Conservation (phyloP, 2,888 invertebrate genomes). For the Hyles lineata region DNA sequence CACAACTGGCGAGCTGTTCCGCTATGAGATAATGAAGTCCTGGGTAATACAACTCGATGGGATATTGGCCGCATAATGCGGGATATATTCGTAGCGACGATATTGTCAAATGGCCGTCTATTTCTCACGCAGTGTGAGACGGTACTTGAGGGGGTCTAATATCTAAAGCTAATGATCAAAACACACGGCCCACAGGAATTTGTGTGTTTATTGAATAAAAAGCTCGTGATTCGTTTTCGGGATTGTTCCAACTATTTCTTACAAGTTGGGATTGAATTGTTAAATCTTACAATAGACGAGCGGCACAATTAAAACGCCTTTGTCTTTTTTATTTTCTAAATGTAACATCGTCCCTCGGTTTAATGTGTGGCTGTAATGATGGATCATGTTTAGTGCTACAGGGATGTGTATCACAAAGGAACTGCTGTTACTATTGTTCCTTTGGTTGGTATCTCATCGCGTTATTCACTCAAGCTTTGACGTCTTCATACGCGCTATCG, state of each 20-base stretch:
- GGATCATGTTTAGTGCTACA: constrained; percentile 51
- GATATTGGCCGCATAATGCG: constrained; percentile 57
- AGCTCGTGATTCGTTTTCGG: constrained; percentile 65
- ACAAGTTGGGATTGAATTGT: not conserved
- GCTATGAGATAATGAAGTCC: constrained; percentile 62
- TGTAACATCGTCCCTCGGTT: constrained; percentile 27
- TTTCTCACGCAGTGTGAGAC: constrained; percentile 76
- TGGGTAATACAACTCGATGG: constrained; percentile 57
- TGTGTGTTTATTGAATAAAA: constrained; percentile 74
- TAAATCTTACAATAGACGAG: not conserved
- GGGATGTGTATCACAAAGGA: constrained; percentile 64
- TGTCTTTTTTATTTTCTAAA: constrained; percentile 5
- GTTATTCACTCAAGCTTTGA: constrained; percentile 73
- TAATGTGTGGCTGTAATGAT: constrained; percentile 35
- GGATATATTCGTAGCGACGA: constrained; percentile 63
- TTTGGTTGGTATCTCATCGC: constrained; percentile 66
- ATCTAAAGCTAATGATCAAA: constrained; percentile 73
- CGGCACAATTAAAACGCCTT: constrained; percentile 8
- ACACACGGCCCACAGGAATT: constrained; percentile 69
- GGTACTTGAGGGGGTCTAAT: constrained; percentile 71
- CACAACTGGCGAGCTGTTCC: constrained; percentile 51
- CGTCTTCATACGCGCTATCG: constrained; percentile 81
- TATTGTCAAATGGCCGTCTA: constrained; percentile 74
- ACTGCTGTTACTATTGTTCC: constrained; percentile 75
- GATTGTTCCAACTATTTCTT: not conserved